These are phyloP conservation scores for Sinocyclocheilus grahami DNA, from an alignment of 2,113 vertebrate species.

Conservation along the genomic window DNA sequence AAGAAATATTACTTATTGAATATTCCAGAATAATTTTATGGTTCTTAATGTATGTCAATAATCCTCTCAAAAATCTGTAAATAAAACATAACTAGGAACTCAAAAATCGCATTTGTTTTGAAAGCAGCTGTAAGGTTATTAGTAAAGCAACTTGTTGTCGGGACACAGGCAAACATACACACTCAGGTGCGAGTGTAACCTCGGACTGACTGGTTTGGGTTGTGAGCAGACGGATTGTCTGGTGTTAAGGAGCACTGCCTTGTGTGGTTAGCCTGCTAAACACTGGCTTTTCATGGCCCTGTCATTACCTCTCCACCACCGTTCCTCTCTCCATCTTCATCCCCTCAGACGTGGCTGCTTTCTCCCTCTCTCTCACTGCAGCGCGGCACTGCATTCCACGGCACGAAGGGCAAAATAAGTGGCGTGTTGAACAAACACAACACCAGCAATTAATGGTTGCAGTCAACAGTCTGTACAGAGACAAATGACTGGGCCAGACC, in stretches of 20 bases:
- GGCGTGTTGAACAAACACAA: slow-evolving; percentile 57
- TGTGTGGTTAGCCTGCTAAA: slow-evolving; percentile 72
- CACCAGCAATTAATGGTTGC: slow-evolving; percentile 71
- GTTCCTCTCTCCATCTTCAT: slow-evolving; percentile 35
- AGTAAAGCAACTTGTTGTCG: background rate
- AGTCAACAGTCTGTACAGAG: slow-evolving; percentile 60
- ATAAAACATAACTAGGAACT: background rate
- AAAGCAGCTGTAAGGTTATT: slow-evolving; percentile 6
- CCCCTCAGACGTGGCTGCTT: slow-evolving; percentile 72
- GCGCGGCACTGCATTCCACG: slow-evolving; percentile 62
- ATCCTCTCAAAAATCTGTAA: background rate
- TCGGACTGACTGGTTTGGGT: slow-evolving; percentile 29
- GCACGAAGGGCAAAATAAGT: slow-evolving; percentile 50
- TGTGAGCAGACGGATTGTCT: slow-evolving; percentile 47
- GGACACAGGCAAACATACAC: background rate
- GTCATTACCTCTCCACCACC: slow-evolving; percentile 88
- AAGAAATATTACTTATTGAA: background rate
- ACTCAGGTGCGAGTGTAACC: slow-evolving; percentile 28
- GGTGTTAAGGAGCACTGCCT: slow-evolving; percentile 52
- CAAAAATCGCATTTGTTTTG: background rate
- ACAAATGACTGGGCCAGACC: slow-evolving; percentile 40
- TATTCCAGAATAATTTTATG: background rate
- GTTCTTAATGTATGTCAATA: background rate
- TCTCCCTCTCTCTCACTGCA: slow-evolving; percentile 69
- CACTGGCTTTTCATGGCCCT: slow-evolving; percentile 75